Percentiles rank a stretch among this genome's conserved stretches.
phyloP scores from a whole-genome alignment of 2,797 vertebrate genomes.

The Alectoris magna region DNA sequence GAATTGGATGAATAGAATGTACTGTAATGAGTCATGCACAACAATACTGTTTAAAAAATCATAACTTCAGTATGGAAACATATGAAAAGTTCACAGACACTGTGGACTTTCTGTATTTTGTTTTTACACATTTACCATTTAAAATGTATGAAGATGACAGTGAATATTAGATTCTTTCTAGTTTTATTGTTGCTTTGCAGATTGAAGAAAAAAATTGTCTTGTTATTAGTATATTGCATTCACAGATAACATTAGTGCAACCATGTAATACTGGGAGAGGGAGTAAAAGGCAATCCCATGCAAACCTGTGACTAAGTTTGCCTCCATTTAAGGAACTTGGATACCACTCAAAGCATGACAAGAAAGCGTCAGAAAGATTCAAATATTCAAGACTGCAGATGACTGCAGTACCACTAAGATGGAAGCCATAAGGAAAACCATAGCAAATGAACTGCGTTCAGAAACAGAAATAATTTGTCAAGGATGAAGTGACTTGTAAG shows the following conservation, averaged over 20 bases:
- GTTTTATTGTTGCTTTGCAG: not conserved
- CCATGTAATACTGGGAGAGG: not conserved
- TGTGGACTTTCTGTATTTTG: not conserved
- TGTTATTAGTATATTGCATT: not conserved
- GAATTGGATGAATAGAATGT: not conserved
- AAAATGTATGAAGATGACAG: not conserved
- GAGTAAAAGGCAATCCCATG: not conserved
- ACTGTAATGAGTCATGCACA: not conserved
- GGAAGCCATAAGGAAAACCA: not conserved
- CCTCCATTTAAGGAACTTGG: not conserved
- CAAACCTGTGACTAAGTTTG: not conserved
- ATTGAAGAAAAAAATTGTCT: not conserved
- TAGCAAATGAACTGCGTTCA: not conserved
- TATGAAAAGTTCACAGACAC: not conserved
- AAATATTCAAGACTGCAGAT: not conserved
- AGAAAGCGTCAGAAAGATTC: not conserved
- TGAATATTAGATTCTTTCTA: not conserved
- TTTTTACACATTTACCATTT: not conserved
- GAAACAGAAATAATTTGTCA: not conserved
- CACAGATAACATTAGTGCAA: not conserved
- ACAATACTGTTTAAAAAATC: not conserved
- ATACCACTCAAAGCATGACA: not conserved
- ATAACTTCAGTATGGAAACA: not conserved
- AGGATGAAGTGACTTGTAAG: not conserved
- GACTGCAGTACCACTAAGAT: not conserved